Percentiles rank a stretch among this genome's conserved stretches.
phyloP scores from a whole-genome alignment of 2,888 invertebrate species.

The Lasioglossum figueresi region DNA sequence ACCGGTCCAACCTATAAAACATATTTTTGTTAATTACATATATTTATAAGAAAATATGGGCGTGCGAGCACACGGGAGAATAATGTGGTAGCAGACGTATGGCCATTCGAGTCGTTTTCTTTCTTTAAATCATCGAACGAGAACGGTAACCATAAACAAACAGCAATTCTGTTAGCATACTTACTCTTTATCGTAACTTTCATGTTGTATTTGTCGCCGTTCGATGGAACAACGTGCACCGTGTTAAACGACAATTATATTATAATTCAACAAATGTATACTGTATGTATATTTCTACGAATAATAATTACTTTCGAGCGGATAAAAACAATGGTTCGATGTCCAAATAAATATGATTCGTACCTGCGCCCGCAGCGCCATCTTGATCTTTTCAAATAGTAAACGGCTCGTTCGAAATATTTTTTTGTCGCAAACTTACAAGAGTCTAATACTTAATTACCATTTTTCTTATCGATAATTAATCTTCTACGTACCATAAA shows the following conservation, averaged over 20 bases:
- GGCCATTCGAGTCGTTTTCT: no score
- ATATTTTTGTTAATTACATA: neutral
- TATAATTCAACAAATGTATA: neutral
- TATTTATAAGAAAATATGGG: neutral
- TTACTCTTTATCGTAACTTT: slow-evolving; percentile 88
- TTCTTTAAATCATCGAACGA: no score
- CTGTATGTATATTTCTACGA: neutral
- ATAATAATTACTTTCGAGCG: slow-evolving; percentile 13
- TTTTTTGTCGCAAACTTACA: neutral
- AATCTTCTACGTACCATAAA: neutral
- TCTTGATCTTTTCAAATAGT: slow-evolving; percentile 43
- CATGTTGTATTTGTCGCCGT: slow-evolving; percentile 81
- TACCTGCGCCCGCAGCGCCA: slow-evolving; percentile 38
- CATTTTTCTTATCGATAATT: neutral
- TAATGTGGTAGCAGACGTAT: neutral
- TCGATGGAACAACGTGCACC: neutral
- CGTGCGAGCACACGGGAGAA: slow-evolving; percentile 18
- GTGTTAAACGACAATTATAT: neutral
- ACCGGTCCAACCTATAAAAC: slow-evolving; percentile 92
- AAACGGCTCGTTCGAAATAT: neutral
- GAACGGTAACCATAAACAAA: neutral
- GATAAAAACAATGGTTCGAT: neutral
- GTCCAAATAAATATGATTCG: neutral
- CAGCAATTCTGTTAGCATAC: slow-evolving; percentile 68
- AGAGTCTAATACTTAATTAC: neutral